phyloP scores from a whole-genome alignment of 1,140 invertebrate genomes.

The Piezodorus guildinii region DNA sequence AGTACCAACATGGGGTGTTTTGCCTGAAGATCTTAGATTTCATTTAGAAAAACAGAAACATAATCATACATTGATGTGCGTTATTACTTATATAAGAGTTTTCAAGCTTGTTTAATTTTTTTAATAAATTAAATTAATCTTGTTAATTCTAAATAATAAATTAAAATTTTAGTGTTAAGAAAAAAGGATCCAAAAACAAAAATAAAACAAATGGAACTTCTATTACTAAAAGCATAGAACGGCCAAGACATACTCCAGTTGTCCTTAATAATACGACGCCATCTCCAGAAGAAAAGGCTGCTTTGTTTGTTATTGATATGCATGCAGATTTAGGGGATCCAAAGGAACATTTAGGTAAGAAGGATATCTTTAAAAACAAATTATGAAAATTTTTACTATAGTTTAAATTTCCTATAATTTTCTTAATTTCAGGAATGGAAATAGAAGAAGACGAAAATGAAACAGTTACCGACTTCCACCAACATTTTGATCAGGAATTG shows the following conservation, averaged over 20 bases:
- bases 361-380: too few relatives aligned
- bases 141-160: neutral
- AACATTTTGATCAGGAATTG: conserved; percentile 49
- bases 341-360: conserved; percentile 44
- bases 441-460: conserved; percentile 54
- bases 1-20: conserved; percentile 26
- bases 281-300: conserved; percentile 36
- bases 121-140: neutral
- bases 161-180: conserved; percentile 32
- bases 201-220: neutral
- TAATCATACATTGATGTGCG: conserved; percentile 26
- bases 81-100: neutral
- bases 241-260: neutral
- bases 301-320: conserved; percentile 51
- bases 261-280: conserved; percentile 26
- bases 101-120: neutral
- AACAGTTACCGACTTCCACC: conserved; percentile 50
- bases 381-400: neutral
- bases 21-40: conserved; percentile 39
- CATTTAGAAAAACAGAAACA: conserved; percentile 36
- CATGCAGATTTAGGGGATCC: conserved; percentile 56
- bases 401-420: neutral
- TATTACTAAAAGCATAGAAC: too few relatives aligned
- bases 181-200: conserved; percentile 25
- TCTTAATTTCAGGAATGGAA: conserved; percentile 43